phyloP scores from a whole-genome alignment of 37 sponge, comb jelly and placozoan genomes.

The Tethya wilhelma region DNA sequence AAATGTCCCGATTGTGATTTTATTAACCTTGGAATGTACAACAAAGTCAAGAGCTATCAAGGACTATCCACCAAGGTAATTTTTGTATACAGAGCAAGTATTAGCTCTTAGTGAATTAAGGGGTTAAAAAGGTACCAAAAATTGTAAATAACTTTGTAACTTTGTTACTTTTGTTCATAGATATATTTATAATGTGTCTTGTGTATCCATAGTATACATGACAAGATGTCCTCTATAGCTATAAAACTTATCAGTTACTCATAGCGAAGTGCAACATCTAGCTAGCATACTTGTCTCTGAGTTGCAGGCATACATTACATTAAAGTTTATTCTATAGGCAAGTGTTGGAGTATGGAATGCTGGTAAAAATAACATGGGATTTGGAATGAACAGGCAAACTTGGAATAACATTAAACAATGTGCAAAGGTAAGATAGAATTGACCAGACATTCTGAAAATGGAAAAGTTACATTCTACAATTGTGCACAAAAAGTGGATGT shows the following conservation, averaged over 20 bases:
- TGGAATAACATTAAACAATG: slow-evolving; percentile 76
- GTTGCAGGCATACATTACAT: background rate
- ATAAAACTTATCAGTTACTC: background rate
- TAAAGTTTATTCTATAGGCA: slow-evolving; percentile 16
- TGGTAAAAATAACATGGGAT: slow-evolving; percentile 90
- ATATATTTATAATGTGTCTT: background rate
- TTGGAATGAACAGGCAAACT: slow-evolving; percentile 75
- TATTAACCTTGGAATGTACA: slow-evolving; percentile 78
- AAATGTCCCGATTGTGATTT: slow-evolving; percentile 69
- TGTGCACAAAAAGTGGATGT: no score
- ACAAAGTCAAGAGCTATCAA: background rate
- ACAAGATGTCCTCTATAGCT: background rate
- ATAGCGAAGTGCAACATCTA: background rate
- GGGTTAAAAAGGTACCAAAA: background rate
- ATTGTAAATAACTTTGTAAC: background rate
- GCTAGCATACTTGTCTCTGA: background rate
- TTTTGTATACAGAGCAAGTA: background rate
- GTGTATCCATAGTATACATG: background rate
- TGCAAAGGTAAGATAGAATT: slow-evolving; percentile 49
- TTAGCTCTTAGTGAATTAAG: background rate
- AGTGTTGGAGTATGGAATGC: slow-evolving; percentile 62
- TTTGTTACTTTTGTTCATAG: background rate
- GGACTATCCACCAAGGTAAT: slow-evolving; percentile 21
- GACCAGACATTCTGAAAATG: no score
- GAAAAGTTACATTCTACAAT: no score